These are phyloP conservation scores for Spodoptera frugiperda DNA, from an alignment of 1,140 invertebrate genomes.

Conservation along the genomic window DNA sequence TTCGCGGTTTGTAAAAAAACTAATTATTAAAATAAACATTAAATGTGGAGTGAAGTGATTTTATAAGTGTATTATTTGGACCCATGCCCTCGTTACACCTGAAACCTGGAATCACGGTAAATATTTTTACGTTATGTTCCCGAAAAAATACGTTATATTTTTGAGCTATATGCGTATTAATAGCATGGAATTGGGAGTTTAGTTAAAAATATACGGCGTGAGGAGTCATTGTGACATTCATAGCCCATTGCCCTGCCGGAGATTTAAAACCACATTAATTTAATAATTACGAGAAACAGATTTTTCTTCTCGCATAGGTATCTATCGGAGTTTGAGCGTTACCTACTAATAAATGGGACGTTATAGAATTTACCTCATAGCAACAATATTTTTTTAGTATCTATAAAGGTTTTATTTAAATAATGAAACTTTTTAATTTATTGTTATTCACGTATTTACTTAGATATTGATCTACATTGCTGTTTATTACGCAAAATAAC, in stretches of 20 bases:
- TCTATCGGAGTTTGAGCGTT: too few relatives aligned
- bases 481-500: too few relatives aligned
- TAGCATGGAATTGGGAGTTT: slow-evolving; percentile 55
- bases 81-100: slow-evolving; percentile 83
- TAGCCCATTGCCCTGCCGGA: slow-evolving; percentile 6
- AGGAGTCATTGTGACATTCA: background rate
- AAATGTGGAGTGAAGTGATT: slow-evolving; percentile 72
- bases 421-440: too few relatives aligned
- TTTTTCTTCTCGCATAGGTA: background rate
- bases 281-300: background rate
- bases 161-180: slow-evolving; percentile 68
- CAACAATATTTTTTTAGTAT: too few relatives aligned
- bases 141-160: slow-evolving; percentile 60
- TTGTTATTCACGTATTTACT: too few relatives aligned
- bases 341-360: too few relatives aligned
- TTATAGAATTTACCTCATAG: too few relatives aligned
- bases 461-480: too few relatives aligned
- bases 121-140: slow-evolving; percentile 54
- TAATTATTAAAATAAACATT: slow-evolving; percentile 56
- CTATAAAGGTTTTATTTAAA: too few relatives aligned
- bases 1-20: slow-evolving; percentile 63
- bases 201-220: slow-evolving; percentile 40
- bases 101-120: slow-evolving; percentile 84
- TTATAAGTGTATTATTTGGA: slow-evolving; percentile 59
- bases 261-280: slow-evolving; percentile 24